Evolutionary conservation across 2,797 vertebrate genomes (phyloP).

Genomic region (Chaunax sp.): DNA sequence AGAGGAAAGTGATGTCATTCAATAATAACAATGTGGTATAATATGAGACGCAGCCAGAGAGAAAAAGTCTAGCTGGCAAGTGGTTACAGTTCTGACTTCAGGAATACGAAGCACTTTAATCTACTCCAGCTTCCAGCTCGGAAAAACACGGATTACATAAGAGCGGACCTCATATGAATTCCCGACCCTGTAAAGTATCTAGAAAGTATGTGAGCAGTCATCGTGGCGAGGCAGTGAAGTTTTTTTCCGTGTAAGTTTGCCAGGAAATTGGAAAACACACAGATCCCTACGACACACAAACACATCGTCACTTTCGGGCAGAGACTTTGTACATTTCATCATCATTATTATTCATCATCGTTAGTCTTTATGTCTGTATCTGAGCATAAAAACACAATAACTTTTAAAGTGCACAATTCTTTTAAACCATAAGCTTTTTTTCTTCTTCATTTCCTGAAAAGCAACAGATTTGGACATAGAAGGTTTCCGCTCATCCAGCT

Average conservation of each 20-base stretch:
- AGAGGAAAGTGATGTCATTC: constrained; percentile 74
- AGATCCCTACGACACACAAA: constrained; percentile 42
- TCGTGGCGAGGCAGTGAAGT: constrained; percentile 42
- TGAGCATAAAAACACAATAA: no score
- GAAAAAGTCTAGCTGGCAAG: constrained; percentile 47
- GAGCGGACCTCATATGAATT: constrained; percentile 64
- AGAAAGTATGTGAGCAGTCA: constrained; percentile 60
- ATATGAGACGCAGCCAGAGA: constrained; percentile 53
- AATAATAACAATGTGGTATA: constrained; percentile 66
- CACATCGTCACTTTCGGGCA: no score
- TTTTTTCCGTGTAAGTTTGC: constrained; percentile 36
- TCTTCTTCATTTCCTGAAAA: no score
- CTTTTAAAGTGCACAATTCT: no score
- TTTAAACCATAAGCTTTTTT: no score
- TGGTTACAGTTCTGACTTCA: constrained; percentile 30
- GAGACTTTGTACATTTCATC: no score
- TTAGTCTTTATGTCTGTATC: no score
- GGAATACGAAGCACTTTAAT: constrained; percentile 68
- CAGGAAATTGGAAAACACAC: constrained; percentile 62
- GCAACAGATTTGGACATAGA: no score
- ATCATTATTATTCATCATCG: no score
- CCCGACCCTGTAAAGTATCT: constrained; percentile 51
- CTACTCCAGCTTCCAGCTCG: constrained; percentile 64
- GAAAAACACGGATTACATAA: constrained; percentile 76
- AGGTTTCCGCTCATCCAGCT: neutral